These are phyloP conservation scores for Bathynomus jamesi DNA, from an alignment of 1,140 invertebrate genomes.

Conservation along the genomic window DNA sequence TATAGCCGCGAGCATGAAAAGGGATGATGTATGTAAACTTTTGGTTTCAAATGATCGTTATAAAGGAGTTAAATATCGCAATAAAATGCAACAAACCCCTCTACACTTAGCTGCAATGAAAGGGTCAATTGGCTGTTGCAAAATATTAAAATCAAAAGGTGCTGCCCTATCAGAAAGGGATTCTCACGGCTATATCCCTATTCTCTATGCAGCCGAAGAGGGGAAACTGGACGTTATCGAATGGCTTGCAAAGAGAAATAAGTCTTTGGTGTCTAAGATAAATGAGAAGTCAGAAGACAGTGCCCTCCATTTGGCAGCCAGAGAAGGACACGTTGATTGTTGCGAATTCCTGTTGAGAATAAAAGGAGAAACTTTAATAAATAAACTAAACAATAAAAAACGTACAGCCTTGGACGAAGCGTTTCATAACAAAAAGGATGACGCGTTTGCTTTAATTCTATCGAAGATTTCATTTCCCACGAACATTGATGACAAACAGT, in stretches of 20 bases:
- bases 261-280: neutral
- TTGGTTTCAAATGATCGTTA: neutral
- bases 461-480: neutral
- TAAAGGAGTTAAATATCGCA: neutral
- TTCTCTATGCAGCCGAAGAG: neutral
- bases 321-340: neutral
- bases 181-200: neutral
- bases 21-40: neutral
- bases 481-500: neutral
- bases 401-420: neutral
- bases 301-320: neutral
- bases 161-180: neutral
- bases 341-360: neutral
- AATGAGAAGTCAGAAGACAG: neutral
- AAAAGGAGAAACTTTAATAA: neutral
- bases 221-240: neutral
- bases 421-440: neutral
- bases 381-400: neutral
- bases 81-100: neutral
- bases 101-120: neutral
- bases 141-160: neutral
- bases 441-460: neutral
- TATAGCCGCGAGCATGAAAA: neutral
- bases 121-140: neutral
- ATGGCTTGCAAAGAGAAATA: neutral